Base-by-base conservation (phyloP, 2,113 vertebrate species). In the Glaucomys volans region DNA sequence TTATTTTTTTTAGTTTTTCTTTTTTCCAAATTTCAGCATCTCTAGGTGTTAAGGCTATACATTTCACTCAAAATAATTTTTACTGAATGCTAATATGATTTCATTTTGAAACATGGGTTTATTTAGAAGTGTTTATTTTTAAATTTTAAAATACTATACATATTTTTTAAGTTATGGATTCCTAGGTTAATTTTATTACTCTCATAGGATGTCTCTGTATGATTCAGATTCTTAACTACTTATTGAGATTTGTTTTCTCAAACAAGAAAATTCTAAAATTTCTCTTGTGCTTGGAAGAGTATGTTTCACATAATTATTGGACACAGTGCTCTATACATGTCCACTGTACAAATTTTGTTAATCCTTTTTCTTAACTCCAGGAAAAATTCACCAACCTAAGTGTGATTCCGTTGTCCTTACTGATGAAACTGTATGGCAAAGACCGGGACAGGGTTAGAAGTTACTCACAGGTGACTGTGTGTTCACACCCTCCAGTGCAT, bases 41-140 rank as follows among this genome's bases (percentile, higher is more conserved):
- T 84, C 64, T 71, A 83, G 7, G 5, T 12, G 50, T 72, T 59
- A 71, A 50, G 32, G 44, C 22, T 74, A 69, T 47, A 71, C 4
- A 69, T 47, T 88, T 92, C 32, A 37, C 50, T 94, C 40, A 81
- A 66, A 89, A 52, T 74, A 52, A 9, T 91, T 93, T 85, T 66
- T 85, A 40, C 54, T 69, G 30, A 96, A 64, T 59, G n/a, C 30
- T n/a, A 90, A 35, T 40, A 3, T 87, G 74, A 94, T 91, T 94
- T 84, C 28, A 75, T 76, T 95, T 26, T 87, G 28, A 96, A 37
- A 24, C 13, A 90, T 16, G 4, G 28, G 35, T 90, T 96, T 92
- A 59, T 87, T 59, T 79, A 76, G 17, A 92, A 95, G 35, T 86
- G 16, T 30, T 57, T 35, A 44, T 20, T 59, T 90, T 42, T 11